These are phyloP conservation scores for Scrobipalpa costella DNA, from an alignment of 2,888 invertebrate genomes.

Conservation along the genomic window DNA sequence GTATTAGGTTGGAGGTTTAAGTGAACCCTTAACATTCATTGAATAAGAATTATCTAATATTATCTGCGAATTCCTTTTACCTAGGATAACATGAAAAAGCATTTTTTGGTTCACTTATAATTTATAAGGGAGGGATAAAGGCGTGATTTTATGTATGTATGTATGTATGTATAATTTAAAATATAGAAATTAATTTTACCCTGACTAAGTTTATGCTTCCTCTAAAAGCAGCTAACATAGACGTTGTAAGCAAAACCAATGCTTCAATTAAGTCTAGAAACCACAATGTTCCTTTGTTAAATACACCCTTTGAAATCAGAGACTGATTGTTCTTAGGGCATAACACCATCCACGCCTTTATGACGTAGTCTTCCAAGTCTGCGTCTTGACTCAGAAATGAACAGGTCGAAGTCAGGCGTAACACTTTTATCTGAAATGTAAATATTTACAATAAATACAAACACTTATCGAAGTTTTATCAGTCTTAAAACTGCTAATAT, in stretches of 20 bases:
- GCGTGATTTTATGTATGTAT: no score
- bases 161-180: neutral
- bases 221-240: conserved; percentile 42
- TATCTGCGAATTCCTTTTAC: no score
- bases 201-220: conserved; percentile 44
- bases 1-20: neutral
- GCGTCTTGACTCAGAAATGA: conserved; percentile 40
- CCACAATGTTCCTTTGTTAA: conserved; percentile 47
- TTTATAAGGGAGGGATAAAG: no score
- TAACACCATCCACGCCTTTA: conserved; percentile 52
- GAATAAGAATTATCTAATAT: no score
- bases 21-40: no score
- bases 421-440: conserved; percentile 53
- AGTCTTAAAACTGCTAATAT: no score
- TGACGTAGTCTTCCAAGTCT: conserved; percentile 43
- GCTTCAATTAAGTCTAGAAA: conserved; percentile 53
- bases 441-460: conserved; percentile 4
- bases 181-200: conserved; percentile 41
- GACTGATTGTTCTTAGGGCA: conserved; percentile 47
- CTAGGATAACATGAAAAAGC: no score
- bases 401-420: conserved; percentile 56
- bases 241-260: conserved; percentile 47
- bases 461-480: no score
- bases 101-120: no score
- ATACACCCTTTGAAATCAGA: conserved; percentile 31